Conservation (phyloP, 2,888 invertebrate genomes). For the Torymus aiolomorphi region DNA sequence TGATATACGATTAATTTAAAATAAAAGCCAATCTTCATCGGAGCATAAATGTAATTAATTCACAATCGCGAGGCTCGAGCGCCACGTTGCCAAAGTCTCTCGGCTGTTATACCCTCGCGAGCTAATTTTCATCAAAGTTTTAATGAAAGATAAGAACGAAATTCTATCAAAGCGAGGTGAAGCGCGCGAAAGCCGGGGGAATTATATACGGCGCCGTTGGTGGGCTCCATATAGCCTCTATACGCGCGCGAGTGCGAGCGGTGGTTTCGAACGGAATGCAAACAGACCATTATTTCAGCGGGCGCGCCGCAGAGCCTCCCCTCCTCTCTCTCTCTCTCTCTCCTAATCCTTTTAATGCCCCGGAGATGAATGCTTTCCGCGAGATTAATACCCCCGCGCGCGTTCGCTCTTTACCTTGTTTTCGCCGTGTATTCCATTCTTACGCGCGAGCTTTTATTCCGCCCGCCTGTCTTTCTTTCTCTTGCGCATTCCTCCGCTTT, state of each 20-base stretch:
- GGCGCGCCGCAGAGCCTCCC: neutral
- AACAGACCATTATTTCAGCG: conserved; percentile 51
- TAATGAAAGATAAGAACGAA: conserved; percentile 17
- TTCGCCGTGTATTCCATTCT: conserved; percentile 18
- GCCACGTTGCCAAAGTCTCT: no score
- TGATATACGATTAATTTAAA: no score
- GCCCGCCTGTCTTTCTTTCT: conserved; percentile 11
- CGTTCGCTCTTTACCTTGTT: conserved; percentile 15
- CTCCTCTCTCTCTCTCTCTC: neutral
- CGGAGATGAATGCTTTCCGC: conserved; percentile 47
- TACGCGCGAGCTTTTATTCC: conserved; percentile 13
- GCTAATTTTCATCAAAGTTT: conserved; percentile 25
- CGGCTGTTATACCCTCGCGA: neutral
- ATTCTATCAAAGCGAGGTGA: neutral
- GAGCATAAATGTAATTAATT: no score
- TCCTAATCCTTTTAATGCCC: conserved; percentile 46
- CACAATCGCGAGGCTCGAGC: no score
- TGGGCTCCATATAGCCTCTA: conserved; percentile 20
- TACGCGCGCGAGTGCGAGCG: conserved; percentile 10
- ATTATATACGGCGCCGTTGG: neutral
- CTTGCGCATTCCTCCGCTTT: neutral
- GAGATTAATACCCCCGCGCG: conserved; percentile 30
- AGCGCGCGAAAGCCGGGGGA: no score
- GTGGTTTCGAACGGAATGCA: conserved; percentile 41
- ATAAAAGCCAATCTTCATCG: no score